These are phyloP conservation scores for Turritopsis rubra DNA, from an alignment of 30 jellyfish, hydroid and myxozoan genomes.

Conservation along the genomic window DNA sequence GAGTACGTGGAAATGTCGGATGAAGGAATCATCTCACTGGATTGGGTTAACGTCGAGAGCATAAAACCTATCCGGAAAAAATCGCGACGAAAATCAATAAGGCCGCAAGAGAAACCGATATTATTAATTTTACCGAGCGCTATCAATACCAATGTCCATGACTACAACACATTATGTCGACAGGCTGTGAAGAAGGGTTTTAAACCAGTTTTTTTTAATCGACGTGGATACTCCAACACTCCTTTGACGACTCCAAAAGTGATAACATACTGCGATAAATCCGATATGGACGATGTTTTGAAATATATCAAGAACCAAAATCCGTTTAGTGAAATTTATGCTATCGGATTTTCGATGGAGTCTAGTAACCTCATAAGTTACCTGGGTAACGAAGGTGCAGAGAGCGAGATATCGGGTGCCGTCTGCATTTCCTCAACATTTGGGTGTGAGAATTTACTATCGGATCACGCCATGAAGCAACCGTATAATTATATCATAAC, in stretches of 20 bases:
- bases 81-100: background rate
- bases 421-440: slow-evolving; percentile 29
- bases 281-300: slow-evolving; percentile 19
- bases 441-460: slow-evolving; percentile 25
- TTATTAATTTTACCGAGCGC: slow-evolving; percentile 28
- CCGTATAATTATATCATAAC: slow-evolving; percentile 26
- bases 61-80: background rate
- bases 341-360: slow-evolving; percentile 30
- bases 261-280: slow-evolving; percentile 9
- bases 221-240: slow-evolving; percentile 28
- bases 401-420: slow-evolving; percentile 10
- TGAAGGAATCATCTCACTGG: slow-evolving; percentile 30
- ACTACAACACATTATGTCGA: slow-evolving; percentile 5
- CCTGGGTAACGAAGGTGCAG: background rate
- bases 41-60: slow-evolving; percentile 8
- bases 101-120: slow-evolving; percentile 13
- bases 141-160: slow-evolving; percentile 21
- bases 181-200: slow-evolving; percentile 21
- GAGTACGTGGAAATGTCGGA: slow-evolving; percentile 33
- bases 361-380: slow-evolving; percentile 20
- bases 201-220: slow-evolving; percentile 26
- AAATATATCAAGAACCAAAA: slow-evolving; percentile 10
- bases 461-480: slow-evolving; percentile 23
- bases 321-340: slow-evolving; percentile 28
- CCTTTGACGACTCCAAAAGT: slow-evolving; percentile 17